phyloP scores from a whole-genome alignment of 2,888 invertebrate species.

The Lepeophtheirus nordmannii region DNA sequence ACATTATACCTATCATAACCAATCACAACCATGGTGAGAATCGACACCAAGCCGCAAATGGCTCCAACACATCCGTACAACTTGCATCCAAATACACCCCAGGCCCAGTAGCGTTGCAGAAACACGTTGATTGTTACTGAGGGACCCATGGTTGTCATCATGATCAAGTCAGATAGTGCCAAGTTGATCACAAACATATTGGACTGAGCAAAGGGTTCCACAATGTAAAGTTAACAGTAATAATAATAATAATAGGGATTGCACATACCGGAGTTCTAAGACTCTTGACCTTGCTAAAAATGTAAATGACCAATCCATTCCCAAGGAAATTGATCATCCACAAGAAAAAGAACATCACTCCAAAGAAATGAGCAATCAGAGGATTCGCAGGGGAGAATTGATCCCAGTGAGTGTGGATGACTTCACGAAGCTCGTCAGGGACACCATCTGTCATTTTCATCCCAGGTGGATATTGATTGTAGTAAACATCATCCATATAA shows the following conservation, averaged over 20 bases:
- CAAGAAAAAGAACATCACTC: conserved; percentile 28
- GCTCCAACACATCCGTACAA: conserved; percentile 36
- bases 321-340: conserved; percentile 28
- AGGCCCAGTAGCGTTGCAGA: conserved; percentile 30
- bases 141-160: conserved; percentile 69
- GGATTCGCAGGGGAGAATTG: conserved; percentile 31
- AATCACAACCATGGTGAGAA: conserved; percentile 35
- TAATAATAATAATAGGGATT: too few relatives aligned
- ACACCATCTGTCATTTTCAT: conserved; percentile 28
- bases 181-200: conserved; percentile 78
- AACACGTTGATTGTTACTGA: conserved; percentile 55
- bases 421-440: too few relatives aligned
- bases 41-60: conserved; percentile 36
- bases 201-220: conserved; percentile 45
- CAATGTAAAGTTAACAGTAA: too few relatives aligned
- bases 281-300: conserved; percentile 28
- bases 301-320: conserved; percentile 30
- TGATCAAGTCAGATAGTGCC: conserved; percentile 74
- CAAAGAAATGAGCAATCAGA: conserved; percentile 30
- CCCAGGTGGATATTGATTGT: not conserved
- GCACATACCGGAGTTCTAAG: conserved; percentile 25
- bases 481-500: not conserved
- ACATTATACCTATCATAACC: conserved; percentile 36
- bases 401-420: conserved; percentile 30
- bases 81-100: conserved; percentile 34